Conservation (phyloP, 53 echinoderm and acorn worm genomes). For the Arbacia lixula region DNA sequence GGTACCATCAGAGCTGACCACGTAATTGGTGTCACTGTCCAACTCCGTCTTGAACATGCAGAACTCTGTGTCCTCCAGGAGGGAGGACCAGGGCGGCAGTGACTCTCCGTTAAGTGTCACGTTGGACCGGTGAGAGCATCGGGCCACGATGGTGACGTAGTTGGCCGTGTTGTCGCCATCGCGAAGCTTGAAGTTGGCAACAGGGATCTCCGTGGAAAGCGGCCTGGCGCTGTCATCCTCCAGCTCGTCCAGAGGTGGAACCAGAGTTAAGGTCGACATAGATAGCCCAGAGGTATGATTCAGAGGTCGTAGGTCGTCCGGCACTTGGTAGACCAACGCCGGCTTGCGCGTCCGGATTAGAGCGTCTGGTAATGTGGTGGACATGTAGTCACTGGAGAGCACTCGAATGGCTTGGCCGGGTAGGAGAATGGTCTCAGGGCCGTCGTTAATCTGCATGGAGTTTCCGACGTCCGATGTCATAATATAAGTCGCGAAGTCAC, state of each 20-base stretch:
- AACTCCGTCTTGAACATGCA: slow-evolving; percentile 17
- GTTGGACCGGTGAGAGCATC: not conserved
- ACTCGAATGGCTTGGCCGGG: not conserved
- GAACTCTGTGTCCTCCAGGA: not conserved
- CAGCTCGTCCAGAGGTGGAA: slow-evolving; percentile 13
- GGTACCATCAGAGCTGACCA: not conserved
- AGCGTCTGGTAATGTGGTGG: too few relatives aligned
- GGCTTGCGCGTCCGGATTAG: slow-evolving; percentile 1
- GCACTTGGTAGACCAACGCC: slow-evolving; percentile 26
- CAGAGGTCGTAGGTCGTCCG: slow-evolving; percentile 22
- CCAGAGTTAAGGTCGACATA: slow-evolving; percentile 12
- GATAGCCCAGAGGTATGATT: slow-evolving; percentile 16
- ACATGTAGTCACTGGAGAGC: not conserved
- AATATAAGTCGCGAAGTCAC: slow-evolving; percentile 17
- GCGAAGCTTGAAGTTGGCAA: slow-evolving; percentile 23
- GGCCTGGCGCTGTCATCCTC: not conserved
- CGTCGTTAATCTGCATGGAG: not conserved
- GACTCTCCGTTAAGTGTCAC: slow-evolving; percentile 5
- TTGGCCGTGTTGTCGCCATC: not conserved
- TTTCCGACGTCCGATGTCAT: too few relatives aligned
- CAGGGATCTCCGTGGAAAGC: too few relatives aligned
- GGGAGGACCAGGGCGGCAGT: slow-evolving; percentile 15
- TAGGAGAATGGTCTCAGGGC: not conserved
- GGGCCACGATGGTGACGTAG: slow-evolving; percentile 29
- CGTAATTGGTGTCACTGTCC: not conserved